phyloP scores from a whole-genome alignment of 2,797 vertebrate species.

The Sternotherus odoratus region DNA sequence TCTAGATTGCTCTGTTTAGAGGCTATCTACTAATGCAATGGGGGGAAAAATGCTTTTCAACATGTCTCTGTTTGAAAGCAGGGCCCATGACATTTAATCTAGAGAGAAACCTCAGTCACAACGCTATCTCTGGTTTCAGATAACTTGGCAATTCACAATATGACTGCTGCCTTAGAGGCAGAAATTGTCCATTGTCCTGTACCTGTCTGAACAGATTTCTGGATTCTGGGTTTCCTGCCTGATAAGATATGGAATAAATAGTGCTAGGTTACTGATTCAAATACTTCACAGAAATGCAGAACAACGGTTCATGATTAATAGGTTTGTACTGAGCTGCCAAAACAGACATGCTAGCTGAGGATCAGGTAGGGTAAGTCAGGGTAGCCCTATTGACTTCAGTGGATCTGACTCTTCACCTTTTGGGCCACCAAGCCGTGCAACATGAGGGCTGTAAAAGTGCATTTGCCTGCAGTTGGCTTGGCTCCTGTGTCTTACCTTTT shows the following conservation, averaged over 20 bases:
- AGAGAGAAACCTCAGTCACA: not conserved
- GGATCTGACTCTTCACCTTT: not conserved
- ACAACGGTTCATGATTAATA: constrained; percentile 49
- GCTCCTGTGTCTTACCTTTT: not conserved
- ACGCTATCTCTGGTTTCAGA: constrained; percentile 19
- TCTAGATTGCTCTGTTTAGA: not conserved
- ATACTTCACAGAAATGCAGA: not conserved
- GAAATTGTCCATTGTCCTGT: constrained; percentile 30
- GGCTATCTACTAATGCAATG: not conserved
- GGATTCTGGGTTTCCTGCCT: constrained; percentile 25
- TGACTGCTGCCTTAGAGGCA: constrained; percentile 19
- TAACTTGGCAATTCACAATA: constrained; percentile 31
- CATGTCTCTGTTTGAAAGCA: not conserved
- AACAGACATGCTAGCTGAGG: constrained; percentile 19
- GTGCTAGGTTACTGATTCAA: not conserved
- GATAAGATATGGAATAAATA: constrained; percentile 64
- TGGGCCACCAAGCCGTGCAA: not conserved
- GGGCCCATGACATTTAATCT: not conserved
- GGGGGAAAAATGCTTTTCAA: constrained; percentile 9
- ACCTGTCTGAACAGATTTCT: constrained; percentile 41
- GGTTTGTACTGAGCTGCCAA: constrained; percentile 32
- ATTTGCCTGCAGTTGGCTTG: not conserved
- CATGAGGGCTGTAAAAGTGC: not conserved
- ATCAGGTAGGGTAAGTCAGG: not conserved
- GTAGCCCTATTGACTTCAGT: not conserved